Evolutionary conservation across 2,113 vertebrate species (phyloP).

Genomic region (Rhinichthys klamathensis): DNA sequence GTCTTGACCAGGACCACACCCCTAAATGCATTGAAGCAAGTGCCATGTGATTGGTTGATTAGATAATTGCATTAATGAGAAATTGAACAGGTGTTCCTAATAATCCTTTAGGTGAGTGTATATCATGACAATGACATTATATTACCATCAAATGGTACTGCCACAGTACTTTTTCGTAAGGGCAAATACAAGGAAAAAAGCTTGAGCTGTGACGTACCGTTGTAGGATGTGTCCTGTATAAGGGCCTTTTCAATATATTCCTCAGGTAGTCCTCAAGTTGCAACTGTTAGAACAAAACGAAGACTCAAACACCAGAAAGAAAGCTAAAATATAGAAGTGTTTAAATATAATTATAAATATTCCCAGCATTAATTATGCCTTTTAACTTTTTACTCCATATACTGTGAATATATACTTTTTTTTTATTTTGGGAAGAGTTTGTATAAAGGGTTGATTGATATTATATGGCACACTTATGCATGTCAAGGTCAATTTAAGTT

Average conservation of each 20-base stretch:
- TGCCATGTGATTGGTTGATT: too few relatives aligned
- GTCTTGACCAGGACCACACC: too few relatives aligned
- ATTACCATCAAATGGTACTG: neutral
- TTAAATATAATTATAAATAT: neutral
- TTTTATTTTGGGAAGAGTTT: too few relatives aligned
- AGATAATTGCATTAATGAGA: too few relatives aligned
- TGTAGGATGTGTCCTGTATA: slow-evolving; percentile 60
- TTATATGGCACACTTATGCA: too few relatives aligned
- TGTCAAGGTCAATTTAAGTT: too few relatives aligned
- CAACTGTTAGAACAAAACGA: slow-evolving; percentile 48
- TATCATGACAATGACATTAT: neutral
- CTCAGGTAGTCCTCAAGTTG: slow-evolving; percentile 58
- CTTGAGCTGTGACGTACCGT: slow-evolving; percentile 43
- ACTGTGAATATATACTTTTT: too few relatives aligned
- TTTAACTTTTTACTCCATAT: neutral
- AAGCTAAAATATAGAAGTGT: neutral
- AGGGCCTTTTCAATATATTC: slow-evolving; percentile 60
- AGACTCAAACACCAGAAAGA: neutral
- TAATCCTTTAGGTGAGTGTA: too few relatives aligned
- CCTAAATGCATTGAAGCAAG: too few relatives aligned
- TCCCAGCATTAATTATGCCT: too few relatives aligned
- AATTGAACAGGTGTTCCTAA: too few relatives aligned
- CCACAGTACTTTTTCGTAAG: neutral
- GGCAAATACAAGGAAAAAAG: neutral
- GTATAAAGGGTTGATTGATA: too few relatives aligned